Base-by-base conservation (phyloP, 1,140 invertebrate species). In the Lordiphosa collinella region DNA sequence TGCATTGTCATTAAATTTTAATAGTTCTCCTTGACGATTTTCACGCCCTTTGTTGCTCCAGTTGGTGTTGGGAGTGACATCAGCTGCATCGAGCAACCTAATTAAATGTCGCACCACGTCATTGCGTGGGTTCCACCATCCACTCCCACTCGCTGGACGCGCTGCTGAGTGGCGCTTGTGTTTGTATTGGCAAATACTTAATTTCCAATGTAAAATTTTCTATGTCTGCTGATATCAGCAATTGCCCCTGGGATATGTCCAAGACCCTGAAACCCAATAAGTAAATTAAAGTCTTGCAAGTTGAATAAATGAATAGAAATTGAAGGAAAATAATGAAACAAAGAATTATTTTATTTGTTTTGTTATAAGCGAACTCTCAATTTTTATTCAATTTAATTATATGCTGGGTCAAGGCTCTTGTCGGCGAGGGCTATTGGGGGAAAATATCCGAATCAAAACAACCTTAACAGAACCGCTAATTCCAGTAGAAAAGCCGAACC, bases 1-100 rank as follows among this genome's bases (percentile, higher is more conserved):
- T 82, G 56, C 75, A 82, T 82, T 61, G 76, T 51, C 71, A 80
- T 80, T 80, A 80, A 80, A 61, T 56, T 70, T 80, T 82, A 75
- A 76, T 82, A 82, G 76, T 76, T 71, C 44, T 66, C 52, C 62
- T 51, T 71, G 55, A 56, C 37, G 50, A 61, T 69, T 40, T 69
- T 51, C 56, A 31, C 40, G 55, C 63, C 38, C 59, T 44, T 56
- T 56, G 48, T 52, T 16, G 16, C n/a, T 51, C 22, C 8, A 53
- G 12, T 44, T 31, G 54, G 13, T 48, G 29, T 40, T 6, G 12
- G 10, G 50, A 62, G 31, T 29, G 14, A 16, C 25, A 25, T 34
- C 59, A 67, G 53, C 25, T 11, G 37, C 5, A 31, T 7, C 36
- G 36, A 57, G 32, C 31, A 63, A 52, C 56, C 70, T 80, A 79